phyloP scores from a whole-genome alignment of 2,888 invertebrate species.

The Pilophorus perplexus region DNA sequence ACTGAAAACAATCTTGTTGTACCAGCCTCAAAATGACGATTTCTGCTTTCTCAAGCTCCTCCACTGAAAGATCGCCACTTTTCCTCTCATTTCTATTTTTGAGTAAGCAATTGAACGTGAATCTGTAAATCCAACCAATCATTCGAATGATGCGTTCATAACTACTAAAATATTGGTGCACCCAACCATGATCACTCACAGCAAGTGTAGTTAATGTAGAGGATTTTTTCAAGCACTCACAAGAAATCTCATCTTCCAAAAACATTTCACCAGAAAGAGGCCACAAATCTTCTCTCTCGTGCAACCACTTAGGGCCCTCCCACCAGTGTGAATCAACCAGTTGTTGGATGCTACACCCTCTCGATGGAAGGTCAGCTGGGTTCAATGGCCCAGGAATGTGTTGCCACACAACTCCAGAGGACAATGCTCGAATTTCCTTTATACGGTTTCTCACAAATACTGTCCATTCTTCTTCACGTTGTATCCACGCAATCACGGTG shows the following conservation, averaged over 20 bases:
- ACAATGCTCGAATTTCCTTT: constrained; percentile 48
- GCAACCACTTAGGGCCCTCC: background rate
- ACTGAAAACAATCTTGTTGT: no score
- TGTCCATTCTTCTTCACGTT: constrained; percentile 47
- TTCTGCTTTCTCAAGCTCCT: no score
- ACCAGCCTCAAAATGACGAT: no score
- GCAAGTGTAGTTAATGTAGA: background rate
- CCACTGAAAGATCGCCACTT: no score
- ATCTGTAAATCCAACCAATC: no score
- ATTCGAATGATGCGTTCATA: no score
- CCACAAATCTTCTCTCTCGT: background rate
- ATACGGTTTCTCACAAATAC: constrained; percentile 50
- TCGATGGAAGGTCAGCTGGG: constrained; percentile 26
- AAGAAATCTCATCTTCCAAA: background rate
- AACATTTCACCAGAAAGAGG: background rate
- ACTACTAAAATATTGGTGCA: background rate
- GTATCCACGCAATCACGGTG: constrained; percentile 43
- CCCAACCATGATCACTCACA: background rate
- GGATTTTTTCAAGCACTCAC: background rate
- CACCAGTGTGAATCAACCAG: background rate
- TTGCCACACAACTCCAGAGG: constrained; percentile 47
- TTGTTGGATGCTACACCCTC: background rate
- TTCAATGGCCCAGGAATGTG: constrained; percentile 50
- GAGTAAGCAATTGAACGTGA: no score
- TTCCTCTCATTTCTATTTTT: no score